A percentile compares a stretch with the other conserved stretches of the same genome.
Conservation (phyloP, 1,140 invertebrate genomes). For the Acyrthosiphon pisum region DNA sequence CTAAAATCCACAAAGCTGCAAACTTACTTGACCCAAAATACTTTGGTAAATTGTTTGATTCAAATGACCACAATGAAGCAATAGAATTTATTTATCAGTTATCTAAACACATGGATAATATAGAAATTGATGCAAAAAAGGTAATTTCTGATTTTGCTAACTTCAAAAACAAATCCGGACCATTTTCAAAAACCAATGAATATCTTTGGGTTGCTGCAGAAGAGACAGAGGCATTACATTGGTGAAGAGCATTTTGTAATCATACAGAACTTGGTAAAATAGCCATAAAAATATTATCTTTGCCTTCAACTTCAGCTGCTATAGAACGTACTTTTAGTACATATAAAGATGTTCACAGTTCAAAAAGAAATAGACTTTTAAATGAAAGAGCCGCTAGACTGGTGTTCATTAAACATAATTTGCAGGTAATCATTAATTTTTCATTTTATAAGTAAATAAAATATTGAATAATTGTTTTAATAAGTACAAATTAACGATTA, state of each 20-base stretch:
- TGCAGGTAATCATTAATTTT: background rate
- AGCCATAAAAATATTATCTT: background rate
- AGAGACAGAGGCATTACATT: background rate
- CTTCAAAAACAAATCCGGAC: constrained; percentile 9
- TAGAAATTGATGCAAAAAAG: constrained; percentile 12
- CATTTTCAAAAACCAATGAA: background rate
- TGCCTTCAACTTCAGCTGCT: constrained; percentile 19
- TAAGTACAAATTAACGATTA: too few relatives aligned
- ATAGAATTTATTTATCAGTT: constrained; percentile 16
- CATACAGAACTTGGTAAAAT: background rate
- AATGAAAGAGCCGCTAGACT: constrained; percentile 14
- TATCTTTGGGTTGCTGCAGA: constrained; percentile 35
- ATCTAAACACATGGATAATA: background rate
- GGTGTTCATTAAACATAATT: constrained; percentile 28
- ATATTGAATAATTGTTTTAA: too few relatives aligned
- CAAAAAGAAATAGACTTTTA: constrained; percentile 38
- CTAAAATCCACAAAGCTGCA: constrained; percentile 25
- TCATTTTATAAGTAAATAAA: too few relatives aligned
- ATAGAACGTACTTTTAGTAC: constrained; percentile 5
- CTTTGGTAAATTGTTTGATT: background rate
- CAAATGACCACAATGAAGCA: background rate
- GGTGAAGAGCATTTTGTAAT: background rate
- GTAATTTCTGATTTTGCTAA: constrained; percentile 8
- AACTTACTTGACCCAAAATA: constrained; percentile 22
- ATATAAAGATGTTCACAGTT: constrained; percentile 18